Conservation (phyloP, 2,888 invertebrate genomes). For the Panzeria rudis region DNA sequence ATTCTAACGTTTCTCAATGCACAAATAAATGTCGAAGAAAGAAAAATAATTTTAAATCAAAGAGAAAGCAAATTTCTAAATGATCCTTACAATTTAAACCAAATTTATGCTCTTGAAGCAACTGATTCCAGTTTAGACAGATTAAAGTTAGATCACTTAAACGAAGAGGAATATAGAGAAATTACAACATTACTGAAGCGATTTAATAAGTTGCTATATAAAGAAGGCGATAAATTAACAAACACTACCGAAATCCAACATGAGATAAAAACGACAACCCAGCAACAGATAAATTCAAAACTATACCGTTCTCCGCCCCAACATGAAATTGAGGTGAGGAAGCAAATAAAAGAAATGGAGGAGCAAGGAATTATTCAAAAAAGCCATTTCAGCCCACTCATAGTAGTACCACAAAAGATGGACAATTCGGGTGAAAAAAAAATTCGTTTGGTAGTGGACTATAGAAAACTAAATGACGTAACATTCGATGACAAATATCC, state of each 20-base stretch:
- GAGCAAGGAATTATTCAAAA: slow-evolving; percentile 36
- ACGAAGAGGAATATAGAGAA: neutral
- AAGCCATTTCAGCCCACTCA: slow-evolving; percentile 54
- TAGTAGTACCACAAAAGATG: slow-evolving; percentile 45
- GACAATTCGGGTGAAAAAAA: slow-evolving; percentile 40
- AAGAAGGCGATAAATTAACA: slow-evolving; percentile 29
- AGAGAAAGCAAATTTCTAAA: slow-evolving; percentile 4
- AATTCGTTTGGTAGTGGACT: neutral
- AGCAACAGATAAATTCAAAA: slow-evolving; percentile 53
- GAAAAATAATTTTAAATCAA: neutral
- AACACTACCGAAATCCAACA: slow-evolving; percentile 23
- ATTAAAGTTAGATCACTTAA: slow-evolving; percentile 5
- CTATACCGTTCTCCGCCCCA: slow-evolving; percentile 59
- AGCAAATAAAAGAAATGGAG: slow-evolving; percentile 60
- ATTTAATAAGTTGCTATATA: slow-evolving; percentile 34
- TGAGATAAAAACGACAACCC: slow-evolving; percentile 30
- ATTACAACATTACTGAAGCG: neutral
- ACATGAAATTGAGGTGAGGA: slow-evolving; percentile 56
- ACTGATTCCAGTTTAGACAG: neutral
- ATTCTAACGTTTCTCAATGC: slow-evolving; percentile 3
- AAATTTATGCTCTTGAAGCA: slow-evolving; percentile 13
- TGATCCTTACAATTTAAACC: slow-evolving; percentile 9
- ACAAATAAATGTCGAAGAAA: slow-evolving; percentile 6
- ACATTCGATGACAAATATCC: slow-evolving; percentile 4
- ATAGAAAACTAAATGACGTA: too few relatives aligned